Evolutionary conservation across 2,888 invertebrate genomes (phyloP).

Genomic region (Empis stercorea): DNA sequence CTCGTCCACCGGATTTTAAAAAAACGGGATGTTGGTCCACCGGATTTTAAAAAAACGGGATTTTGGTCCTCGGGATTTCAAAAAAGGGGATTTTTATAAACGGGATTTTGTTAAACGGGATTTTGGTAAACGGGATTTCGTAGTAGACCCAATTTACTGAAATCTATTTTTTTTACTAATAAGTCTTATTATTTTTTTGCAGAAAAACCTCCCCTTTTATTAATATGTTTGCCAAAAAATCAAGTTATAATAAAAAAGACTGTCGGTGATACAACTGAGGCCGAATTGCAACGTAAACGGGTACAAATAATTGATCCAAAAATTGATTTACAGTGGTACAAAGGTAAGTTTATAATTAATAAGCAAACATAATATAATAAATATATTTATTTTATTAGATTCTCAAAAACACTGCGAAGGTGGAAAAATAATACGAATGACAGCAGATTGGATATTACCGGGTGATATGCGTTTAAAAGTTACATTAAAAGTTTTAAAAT

Average conservation of each 20-base stretch:
- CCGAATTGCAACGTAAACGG: conserved; percentile 28
- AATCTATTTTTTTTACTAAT: conserved; percentile 2
- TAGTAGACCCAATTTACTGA: too few species aligned
- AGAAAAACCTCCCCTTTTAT: conserved; percentile 29
- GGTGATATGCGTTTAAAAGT: conserved; percentile 65
- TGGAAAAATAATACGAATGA: conserved; percentile 52
- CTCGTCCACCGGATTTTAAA: too few species aligned
- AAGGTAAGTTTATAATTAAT: conserved; percentile 24
- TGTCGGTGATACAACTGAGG: conserved; percentile 29
- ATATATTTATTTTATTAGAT: conserved; percentile 31
- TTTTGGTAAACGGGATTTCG: too few species aligned
- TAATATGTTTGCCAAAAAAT: conserved; percentile 33
- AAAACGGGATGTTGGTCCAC: too few species aligned
- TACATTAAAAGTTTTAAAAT: conserved; percentile 65
- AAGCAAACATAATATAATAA: background rate
- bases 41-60: too few species aligned
- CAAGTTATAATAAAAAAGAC: conserved; percentile 30
- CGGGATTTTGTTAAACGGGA: too few species aligned
- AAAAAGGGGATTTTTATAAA: too few species aligned
- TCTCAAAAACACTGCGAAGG: conserved; percentile 48
- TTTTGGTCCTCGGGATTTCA: too few species aligned
- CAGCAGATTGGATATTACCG: conserved; percentile 64
- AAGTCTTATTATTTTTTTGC: conserved; percentile 5
- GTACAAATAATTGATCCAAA: conserved; percentile 32
- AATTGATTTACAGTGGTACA: conserved; percentile 31